phyloP scores from a whole-genome alignment of 2,888 invertebrate species.

The Corbicula japonica region DNA sequence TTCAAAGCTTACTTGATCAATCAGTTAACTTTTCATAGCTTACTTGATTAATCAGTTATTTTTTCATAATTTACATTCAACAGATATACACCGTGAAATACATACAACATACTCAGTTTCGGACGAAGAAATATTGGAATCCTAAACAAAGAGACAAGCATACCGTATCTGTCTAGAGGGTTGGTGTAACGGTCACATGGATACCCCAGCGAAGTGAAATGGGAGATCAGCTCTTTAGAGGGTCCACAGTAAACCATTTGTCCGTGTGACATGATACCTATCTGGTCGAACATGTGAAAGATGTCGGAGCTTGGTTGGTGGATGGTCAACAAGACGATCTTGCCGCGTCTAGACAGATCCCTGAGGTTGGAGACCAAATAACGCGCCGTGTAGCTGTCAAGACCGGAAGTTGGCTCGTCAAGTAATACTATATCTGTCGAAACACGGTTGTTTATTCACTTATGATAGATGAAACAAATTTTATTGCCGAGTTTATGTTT shows the following conservation, averaged over 20 bases:
- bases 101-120: background rate
- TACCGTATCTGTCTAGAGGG: conserved; percentile 96
- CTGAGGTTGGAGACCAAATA: conserved; percentile 74
- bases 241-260: conserved; percentile 90
- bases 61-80: too few relatives aligned
- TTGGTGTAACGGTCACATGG: conserved; percentile 98
- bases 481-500: too few relatives aligned
- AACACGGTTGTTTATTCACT: too few relatives aligned
- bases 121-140: background rate
- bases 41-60: too few relatives aligned
- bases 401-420: conserved; percentile 94
- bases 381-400: conserved; percentile 98
- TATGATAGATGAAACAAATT: too few relatives aligned
- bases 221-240: conserved; percentile 95
- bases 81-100: background rate
- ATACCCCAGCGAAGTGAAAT: conserved; percentile 97
- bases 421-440: conserved; percentile 95
- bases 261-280: conserved; percentile 79
- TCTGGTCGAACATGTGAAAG: conserved; percentile 66
- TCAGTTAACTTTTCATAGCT: too few relatives aligned
- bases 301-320: conserved; percentile 84
- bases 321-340: conserved; percentile 94
- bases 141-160: background rate
- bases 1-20: too few relatives aligned
- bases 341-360: conserved; percentile 75